Evolutionary conservation across 1,140 invertebrate genomes (phyloP), one percentile per base, ranked within the genome.

Genomic region (Drosophila bipectinata): DNA sequence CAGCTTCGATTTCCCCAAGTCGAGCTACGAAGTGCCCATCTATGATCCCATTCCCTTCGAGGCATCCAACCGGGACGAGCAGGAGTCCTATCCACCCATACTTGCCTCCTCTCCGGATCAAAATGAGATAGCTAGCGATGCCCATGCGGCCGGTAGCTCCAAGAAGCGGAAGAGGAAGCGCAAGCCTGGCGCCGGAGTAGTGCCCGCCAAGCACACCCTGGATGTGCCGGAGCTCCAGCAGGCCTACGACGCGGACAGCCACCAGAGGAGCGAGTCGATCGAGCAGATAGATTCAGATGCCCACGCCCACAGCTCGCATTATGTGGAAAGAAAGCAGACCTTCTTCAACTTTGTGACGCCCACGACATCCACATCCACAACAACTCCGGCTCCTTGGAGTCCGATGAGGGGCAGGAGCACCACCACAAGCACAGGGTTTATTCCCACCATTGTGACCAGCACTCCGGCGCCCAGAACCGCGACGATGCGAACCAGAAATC

Each of bases 1-100:
- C 7, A 75, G 84, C n/a, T 91, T 90, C 28, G 84, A 91, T 34
- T 91, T 77, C 18, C 85, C 84, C 8, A 91, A 91, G 37, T 91
- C 88, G 6, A 91, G 90, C 58, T 91, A 91, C 58, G 90, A 91
- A 61, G 90, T 91, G 30, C 90, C 90, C 49, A 87, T 91, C 18
- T 91, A 91, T 30, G 90, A 91, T 55, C 81, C 90, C 6, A 84
- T 91, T 66, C 90, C 90, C 5, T 91, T 91, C 18, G 88, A 89
- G 41, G 60, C 90, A 0, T 85, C 80, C 34, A 90, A 67, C 44
- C 59, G 71, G 4, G 90, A 91, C 8, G 76, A 90, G 14, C 87
- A 87, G 12, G 90, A 91, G 5, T 61, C 74, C 6, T 91, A 88
- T 63, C 90, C 90, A 32, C 90, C 90, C 39, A 85, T 69, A 56